Conservation (phyloP, 2,113 vertebrate species). For the Chaenocephalus aceratus region DNA sequence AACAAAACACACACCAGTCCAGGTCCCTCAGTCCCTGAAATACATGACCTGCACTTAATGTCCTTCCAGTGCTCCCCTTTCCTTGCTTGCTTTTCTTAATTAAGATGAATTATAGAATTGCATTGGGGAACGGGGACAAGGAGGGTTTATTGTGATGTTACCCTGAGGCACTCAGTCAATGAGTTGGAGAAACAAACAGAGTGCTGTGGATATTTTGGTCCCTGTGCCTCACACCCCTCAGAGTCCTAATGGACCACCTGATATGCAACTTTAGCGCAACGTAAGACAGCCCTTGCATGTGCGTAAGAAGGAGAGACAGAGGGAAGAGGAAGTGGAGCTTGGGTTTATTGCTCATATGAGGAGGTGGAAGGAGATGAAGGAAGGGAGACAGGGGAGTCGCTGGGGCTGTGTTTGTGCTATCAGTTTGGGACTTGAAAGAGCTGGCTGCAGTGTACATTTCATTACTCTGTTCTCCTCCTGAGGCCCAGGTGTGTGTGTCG, state of each 20-base stretch:
- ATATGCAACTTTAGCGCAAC: slow-evolving; percentile 67
- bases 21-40: slow-evolving; percentile 43
- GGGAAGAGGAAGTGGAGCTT: slow-evolving; percentile 45
- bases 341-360: slow-evolving; percentile 72
- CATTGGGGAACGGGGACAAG: slow-evolving; percentile 62
- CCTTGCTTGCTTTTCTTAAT: slow-evolving; percentile 78
- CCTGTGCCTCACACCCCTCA: slow-evolving; percentile 46
- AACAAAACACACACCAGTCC: slow-evolving; percentile 43
- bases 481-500: slow-evolving; percentile 69
- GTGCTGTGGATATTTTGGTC: slow-evolving; percentile 73
- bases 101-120: slow-evolving; percentile 83
- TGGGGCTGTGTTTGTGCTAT: slow-evolving; percentile 66
- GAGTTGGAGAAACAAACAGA: slow-evolving; percentile 64
- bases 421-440: slow-evolving; percentile 56
- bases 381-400: slow-evolving; percentile 40
- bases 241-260: slow-evolving; percentile 64
- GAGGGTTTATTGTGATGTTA: slow-evolving; percentile 62
- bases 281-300: slow-evolving; percentile 39
- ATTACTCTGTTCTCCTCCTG: slow-evolving; percentile 75
- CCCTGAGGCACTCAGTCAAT: slow-evolving; percentile 64
- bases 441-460: slow-evolving; percentile 78
- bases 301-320: slow-evolving; percentile 1
- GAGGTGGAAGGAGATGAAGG: slow-evolving; percentile 49
- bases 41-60: slow-evolving; percentile 52
- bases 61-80: slow-evolving; percentile 45